These are phyloP conservation scores for Chiloscyllium punctatum DNA, from an alignment of 2,797 vertebrate species.

Conservation along the genomic window DNA sequence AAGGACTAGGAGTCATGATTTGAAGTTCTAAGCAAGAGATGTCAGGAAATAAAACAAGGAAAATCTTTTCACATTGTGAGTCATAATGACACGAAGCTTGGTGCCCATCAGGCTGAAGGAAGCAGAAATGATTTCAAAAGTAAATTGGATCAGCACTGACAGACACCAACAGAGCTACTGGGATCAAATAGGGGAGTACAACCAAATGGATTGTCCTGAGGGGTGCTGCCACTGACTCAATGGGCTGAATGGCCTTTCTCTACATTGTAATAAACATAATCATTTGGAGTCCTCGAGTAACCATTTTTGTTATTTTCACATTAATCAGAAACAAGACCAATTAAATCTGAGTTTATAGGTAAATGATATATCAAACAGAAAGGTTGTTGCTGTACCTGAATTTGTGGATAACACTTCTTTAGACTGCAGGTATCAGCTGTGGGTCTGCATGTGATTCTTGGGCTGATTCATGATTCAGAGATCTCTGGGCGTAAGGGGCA, in stretches of 20 bases:
- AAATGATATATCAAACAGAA: not conserved
- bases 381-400: too few relatives aligned
- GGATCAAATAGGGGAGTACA: not conserved
- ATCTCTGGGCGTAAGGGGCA: not conserved
- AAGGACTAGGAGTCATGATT: not conserved
- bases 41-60: not conserved
- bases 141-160: not conserved
- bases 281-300: too few relatives aligned
- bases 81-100: not conserved
- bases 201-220: not conserved
- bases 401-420: not conserved
- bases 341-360: not conserved
- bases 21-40: not conserved
- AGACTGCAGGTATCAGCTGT: not conserved
- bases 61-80: not conserved
- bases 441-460: not conserved
- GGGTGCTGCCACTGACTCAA: too few relatives aligned
- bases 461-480: not conserved
- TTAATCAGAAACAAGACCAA: not conserved
- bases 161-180: not conserved
- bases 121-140: too few relatives aligned
- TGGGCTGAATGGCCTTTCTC: not conserved
- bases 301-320: not conserved
- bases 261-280: not conserved
- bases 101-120: not conserved